Evolutionary conservation across 2,113 vertebrate species (phyloP).

Genomic region (Hypocryptadius cinnamomeus): DNA sequence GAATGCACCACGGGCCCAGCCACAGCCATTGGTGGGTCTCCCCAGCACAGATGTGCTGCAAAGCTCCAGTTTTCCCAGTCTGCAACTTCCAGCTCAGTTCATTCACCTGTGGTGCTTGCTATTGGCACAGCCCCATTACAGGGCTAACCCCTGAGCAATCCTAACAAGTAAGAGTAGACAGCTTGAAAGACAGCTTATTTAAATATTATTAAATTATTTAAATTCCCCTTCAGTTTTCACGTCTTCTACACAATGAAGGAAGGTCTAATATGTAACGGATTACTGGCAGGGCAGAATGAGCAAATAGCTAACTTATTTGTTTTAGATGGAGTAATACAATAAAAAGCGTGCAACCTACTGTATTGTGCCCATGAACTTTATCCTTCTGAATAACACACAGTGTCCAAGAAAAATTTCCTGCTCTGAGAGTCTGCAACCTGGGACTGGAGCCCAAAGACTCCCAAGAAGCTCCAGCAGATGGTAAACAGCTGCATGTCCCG

Average conservation of each 20-base stretch:
- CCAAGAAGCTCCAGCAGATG: slow-evolving; percentile 32
- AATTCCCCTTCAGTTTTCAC: background rate
- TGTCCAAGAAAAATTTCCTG: slow-evolving; percentile 50
- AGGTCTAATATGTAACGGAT: slow-evolving; percentile 37
- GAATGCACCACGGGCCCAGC: fast-evolving
- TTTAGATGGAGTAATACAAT: slow-evolving; percentile 1
- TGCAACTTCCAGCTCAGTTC: background rate
- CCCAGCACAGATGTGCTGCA: background rate
- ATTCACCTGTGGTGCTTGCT: background rate
- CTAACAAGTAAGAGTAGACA: background rate
- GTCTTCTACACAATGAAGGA: background rate
- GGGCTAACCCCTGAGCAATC: background rate
- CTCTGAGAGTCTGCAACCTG: background rate
- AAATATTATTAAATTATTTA: too few relatives aligned
- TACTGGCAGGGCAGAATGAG: background rate
- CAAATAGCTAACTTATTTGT: slow-evolving; percentile 22
- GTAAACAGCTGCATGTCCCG: background rate
- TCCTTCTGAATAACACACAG: background rate
- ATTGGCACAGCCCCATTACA: background rate
- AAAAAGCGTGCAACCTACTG: background rate
- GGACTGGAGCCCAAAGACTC: slow-evolving; percentile 47
- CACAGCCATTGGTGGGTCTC: fast-evolving
- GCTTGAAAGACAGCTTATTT: background rate
- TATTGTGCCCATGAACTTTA: slow-evolving; percentile 50
- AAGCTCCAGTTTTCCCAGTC: background rate